A percentile compares a stretch with the other conserved stretches of the same genome.
These are phyloP conservation scores for Zaprionus tsacasi DNA, from an alignment of 1,140 invertebrate genomes.

Conservation along the genomic window DNA sequence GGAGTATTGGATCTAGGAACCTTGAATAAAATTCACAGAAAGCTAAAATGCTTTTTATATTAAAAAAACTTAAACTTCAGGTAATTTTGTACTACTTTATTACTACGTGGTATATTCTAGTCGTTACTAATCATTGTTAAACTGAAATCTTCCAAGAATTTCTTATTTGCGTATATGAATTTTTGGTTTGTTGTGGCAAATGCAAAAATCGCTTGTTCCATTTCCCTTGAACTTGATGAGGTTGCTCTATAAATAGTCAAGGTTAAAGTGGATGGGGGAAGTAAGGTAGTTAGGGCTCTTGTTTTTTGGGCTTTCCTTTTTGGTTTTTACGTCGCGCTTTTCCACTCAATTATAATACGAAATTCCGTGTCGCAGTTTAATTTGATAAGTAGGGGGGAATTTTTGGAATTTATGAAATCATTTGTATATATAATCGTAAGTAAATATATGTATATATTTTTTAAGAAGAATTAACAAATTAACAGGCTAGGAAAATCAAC, in stretches of 20 bases:
- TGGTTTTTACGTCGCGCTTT: constrained; percentile 23
- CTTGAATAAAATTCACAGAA: not conserved
- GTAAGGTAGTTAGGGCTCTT: constrained; percentile 34
- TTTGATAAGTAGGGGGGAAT: constrained; percentile 59
- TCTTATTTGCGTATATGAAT: constrained; percentile 34
- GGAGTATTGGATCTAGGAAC: not conserved
- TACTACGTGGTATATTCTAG: not conserved
- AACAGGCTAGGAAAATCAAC: constrained; percentile 5
- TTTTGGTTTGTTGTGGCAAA: constrained; percentile 51
- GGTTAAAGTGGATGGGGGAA: constrained; percentile 50
- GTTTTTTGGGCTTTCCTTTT: constrained; percentile 32
- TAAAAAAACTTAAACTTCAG: too few relatives aligned
- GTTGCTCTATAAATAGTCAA: constrained; percentile 57
- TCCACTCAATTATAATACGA: constrained; percentile 19
- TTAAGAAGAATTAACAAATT: constrained; percentile 17
- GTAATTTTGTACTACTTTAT: too few relatives aligned
- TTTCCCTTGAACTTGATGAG: constrained; percentile 75
- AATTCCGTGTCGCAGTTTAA: constrained; percentile 5
- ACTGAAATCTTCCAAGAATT: constrained; percentile 20
- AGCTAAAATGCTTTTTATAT: too few relatives aligned
- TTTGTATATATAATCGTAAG: not conserved
- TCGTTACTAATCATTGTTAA: constrained; percentile 2
- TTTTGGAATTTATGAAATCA: constrained; percentile 10
- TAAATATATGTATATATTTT: not conserved
- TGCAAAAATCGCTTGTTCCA: constrained; percentile 51